Evolutionary conservation across 2,888 invertebrate species (phyloP).

Genomic region (Cephus nigrinus): DNA sequence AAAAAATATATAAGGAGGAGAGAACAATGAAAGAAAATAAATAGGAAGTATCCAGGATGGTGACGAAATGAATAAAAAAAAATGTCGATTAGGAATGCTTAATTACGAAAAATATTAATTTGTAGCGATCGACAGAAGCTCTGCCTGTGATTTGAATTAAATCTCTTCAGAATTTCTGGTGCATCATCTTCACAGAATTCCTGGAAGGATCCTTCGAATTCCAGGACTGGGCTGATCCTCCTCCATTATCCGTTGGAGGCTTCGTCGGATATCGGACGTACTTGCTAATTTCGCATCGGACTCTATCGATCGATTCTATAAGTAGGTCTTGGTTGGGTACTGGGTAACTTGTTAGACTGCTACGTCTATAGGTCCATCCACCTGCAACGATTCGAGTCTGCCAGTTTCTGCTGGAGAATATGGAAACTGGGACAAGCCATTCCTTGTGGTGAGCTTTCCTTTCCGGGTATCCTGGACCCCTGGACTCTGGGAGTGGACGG

Average conservation of each 20-base stretch:
- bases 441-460: neutral
- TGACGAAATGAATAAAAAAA: neutral
- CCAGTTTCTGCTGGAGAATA: neutral
- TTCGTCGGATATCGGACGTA: neutral
- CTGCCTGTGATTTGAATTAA: neutral
- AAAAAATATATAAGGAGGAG: slow-evolving; percentile 1
- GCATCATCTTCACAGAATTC: neutral
- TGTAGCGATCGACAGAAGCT: neutral
- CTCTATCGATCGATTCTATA: neutral
- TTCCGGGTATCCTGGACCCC: neutral
- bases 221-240: neutral
- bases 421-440: slow-evolving; percentile 2
- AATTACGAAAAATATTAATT: neutral
- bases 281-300: neutral
- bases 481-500: neutral
- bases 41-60: neutral
- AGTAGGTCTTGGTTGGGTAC: neutral
- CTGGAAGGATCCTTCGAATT: neutral
- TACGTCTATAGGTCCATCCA: neutral
- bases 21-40: neutral
- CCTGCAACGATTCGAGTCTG: neutral
- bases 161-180: neutral
- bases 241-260: neutral
- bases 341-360: neutral
- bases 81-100: neutral